Percentiles rank a stretch among this genome's conserved stretches.
These are phyloP conservation scores for Drosophila arizonae DNA, from an alignment of 1,140 invertebrate genomes.

Conservation along the genomic window DNA sequence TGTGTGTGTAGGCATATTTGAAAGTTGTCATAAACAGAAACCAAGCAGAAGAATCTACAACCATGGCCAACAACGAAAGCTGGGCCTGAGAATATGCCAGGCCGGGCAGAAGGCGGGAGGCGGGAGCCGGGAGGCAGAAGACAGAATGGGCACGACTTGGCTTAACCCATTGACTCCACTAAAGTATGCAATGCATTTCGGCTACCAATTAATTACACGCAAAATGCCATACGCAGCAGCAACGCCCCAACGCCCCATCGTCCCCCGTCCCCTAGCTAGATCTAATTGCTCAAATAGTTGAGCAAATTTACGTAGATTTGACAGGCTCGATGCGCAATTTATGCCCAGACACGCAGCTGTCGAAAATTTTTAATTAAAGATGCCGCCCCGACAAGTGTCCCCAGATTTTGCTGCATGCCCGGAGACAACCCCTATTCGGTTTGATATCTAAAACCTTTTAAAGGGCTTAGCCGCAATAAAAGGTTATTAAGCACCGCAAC, in stretches of 20 bases:
- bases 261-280: too few relatives aligned
- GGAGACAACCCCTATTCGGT: neutral
- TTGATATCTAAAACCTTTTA: neutral
- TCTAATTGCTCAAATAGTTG: conserved; percentile 75
- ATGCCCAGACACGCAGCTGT: conserved; percentile 69
- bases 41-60: neutral
- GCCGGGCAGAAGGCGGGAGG: neutral
- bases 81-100: conserved; percentile 42
- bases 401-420: neutral
- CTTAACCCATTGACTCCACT: conserved; percentile 32
- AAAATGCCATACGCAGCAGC: conserved; percentile 13
- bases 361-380: conserved; percentile 73
- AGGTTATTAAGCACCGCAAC: neutral
- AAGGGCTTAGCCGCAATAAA: neutral
- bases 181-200: conserved; percentile 45
- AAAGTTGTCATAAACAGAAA: conserved; percentile 54
- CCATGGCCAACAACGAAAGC: neutral
- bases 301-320: conserved; percentile 38
- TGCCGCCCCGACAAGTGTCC: conserved; percentile 20
- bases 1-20: conserved; percentile 34
- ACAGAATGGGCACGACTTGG: neutral
- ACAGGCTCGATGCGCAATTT: conserved; percentile 63
- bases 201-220: conserved; percentile 44
- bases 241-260: too few relatives aligned
- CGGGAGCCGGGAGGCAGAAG: neutral